These are phyloP conservation scores for Oreochromis grahami DNA, from an alignment of 2,797 vertebrate species.

Conservation along the genomic window DNA sequence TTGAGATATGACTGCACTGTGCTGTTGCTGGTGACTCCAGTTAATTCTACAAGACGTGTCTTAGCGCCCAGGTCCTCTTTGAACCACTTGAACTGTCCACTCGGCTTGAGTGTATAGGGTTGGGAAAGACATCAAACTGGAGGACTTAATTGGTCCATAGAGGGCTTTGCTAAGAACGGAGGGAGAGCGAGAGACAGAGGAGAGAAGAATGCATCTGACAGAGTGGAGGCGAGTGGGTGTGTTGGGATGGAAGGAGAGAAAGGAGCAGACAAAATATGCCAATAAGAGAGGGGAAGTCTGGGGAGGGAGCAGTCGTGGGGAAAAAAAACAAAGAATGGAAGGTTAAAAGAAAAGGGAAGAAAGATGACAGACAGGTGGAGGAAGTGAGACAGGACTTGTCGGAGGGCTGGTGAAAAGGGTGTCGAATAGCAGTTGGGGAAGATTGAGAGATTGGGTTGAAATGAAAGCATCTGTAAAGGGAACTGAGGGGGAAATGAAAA, in stretches of 20 bases:
- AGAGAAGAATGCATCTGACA: background rate
- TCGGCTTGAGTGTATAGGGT: slow-evolving; percentile 1
- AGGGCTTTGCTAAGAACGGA: slow-evolving; percentile 22
- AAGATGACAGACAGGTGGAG: slow-evolving; percentile 58
- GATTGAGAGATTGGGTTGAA: slow-evolving; percentile 64
- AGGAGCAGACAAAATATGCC: slow-evolving; percentile 2
- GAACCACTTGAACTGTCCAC: slow-evolving; percentile 48
- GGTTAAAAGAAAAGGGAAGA: slow-evolving; percentile 30
- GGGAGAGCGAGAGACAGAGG: background rate
- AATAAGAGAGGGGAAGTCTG: background rate
- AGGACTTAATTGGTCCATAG: slow-evolving; percentile 58
- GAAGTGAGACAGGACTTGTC: slow-evolving; percentile 52
- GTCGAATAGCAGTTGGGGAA: slow-evolving; percentile 28
- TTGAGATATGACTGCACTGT: too few relatives aligned
- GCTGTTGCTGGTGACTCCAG: too few relatives aligned
- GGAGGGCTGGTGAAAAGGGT: slow-evolving; percentile 40
- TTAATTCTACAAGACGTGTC: too few relatives aligned
- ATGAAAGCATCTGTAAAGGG: slow-evolving; percentile 66
- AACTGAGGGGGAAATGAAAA: slow-evolving; percentile 65
- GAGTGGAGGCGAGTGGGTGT: background rate
- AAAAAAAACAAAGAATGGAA: background rate
- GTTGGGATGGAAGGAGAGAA: background rate
- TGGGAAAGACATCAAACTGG: slow-evolving; percentile 30
- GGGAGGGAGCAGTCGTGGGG: background rate
- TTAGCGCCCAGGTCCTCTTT: slow-evolving; percentile 12